These are phyloP conservation scores for Rhodeus uyekii DNA, from an alignment of 2,797 vertebrate species.

Conservation along the genomic window DNA sequence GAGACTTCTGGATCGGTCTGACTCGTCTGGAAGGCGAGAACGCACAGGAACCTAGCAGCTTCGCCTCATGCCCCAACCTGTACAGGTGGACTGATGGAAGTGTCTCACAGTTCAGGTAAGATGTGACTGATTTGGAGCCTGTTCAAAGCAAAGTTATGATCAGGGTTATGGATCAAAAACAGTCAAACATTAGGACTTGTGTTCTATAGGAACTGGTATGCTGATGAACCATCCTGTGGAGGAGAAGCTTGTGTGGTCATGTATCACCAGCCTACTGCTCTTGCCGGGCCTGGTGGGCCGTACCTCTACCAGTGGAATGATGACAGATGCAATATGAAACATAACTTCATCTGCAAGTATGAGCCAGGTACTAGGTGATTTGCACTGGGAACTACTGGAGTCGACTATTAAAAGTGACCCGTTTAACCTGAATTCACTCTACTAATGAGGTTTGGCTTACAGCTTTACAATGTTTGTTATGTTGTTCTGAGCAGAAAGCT, in stretches of 20 bases:
- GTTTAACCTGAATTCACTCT: neutral
- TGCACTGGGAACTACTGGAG: neutral
- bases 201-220: slow-evolving; percentile 91
- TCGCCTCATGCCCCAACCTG: slow-evolving; percentile 83
- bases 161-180: neutral
- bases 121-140: neutral
- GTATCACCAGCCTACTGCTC: slow-evolving; percentile 95
- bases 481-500: slow-evolving; percentile 65
- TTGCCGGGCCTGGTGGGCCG: slow-evolving; percentile 86
- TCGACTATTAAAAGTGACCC: neutral
- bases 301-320: slow-evolving; percentile 98
- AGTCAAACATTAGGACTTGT: neutral
- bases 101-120: slow-evolving; percentile 82
- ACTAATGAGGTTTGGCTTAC: too few relatives aligned
- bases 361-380: slow-evolving; percentile 76
- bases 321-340: slow-evolving; percentile 98
- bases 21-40: slow-evolving; percentile 77
- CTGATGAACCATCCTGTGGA: slow-evolving; percentile 94
- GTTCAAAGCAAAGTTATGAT: neutral
- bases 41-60: slow-evolving; percentile 66
- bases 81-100: slow-evolving; percentile 93
- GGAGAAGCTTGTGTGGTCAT: slow-evolving; percentile 97
- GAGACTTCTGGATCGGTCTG: slow-evolving; percentile 97
- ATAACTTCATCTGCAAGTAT: slow-evolving; percentile 99
- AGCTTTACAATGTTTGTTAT: slow-evolving; percentile 4